Base-by-base conservation (phyloP, 1,140 invertebrate species). In the Atta colombica region DNA sequence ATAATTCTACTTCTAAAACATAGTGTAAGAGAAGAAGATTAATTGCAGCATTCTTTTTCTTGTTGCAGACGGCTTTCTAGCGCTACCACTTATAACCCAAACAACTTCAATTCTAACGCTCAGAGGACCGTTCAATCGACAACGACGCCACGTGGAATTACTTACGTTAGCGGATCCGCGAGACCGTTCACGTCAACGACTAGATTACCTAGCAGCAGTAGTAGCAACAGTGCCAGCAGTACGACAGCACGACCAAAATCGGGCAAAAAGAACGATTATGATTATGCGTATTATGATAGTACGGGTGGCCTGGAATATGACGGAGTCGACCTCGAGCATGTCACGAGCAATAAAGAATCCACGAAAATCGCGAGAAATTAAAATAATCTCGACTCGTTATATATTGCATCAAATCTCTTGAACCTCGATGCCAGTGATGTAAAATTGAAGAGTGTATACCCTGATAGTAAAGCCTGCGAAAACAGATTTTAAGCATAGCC, bases 231-330 rank as follows among this genome's bases (percentile, higher is more conserved):
- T 14, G 91, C 93, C 60, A 88, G 89, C 21, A 93, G 93, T 49
- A 94, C 92, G 49, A 85, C 92, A 8, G 88, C 81, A 31, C 85
- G 91, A 16, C 35, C 91, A 49, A 94, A 94, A 69, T 91, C 93
- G 0, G 89, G 91, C 3, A 95, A 94, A 75, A 95, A 95, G 78
- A 94, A 93, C 86, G 95, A 95, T 81, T 95, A 95, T 60, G 95
- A 95, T 88, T 95, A 95, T 35, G 95, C 95, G 0, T 95, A 95
- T 45, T 95, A 95, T 78, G 95, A 95, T 51, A 95, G 95, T 63
- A 92, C 91, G 2, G 94, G 94, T 49, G 92, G 92, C 10, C 74
- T 95, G 0, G 95, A 95, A 71, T 95, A 95, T 81, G 95, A 95
- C 28, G 93, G 91, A 21, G 89, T 95, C 35, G 95, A 95, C 39